A percentile compares a stretch with the other conserved stretches of the same genome.
Conservation (phyloP, 92 coral and sea anemone species). For the Epizoanthus fatuus region DNA sequence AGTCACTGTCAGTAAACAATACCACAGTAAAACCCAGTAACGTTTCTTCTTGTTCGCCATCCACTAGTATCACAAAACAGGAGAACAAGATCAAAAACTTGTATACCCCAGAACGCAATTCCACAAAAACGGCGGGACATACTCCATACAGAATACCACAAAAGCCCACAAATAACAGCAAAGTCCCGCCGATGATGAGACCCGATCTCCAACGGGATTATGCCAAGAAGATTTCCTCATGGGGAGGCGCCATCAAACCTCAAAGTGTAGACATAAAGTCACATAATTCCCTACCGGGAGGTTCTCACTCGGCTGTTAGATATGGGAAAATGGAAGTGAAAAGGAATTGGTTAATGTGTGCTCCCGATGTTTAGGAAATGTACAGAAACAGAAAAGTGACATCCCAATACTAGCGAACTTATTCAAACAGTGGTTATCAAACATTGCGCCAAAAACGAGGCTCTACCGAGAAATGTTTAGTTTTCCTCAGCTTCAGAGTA, state of each 20-base stretch:
- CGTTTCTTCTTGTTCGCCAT: background rate
- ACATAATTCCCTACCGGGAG: conserved; percentile 15
- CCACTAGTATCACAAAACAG: background rate
- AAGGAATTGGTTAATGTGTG: conserved; percentile 22
- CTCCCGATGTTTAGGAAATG: background rate
- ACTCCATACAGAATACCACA: conserved; percentile 8
- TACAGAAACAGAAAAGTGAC: too few species aligned
- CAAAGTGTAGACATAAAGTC: background rate
- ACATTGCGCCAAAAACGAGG: too few species aligned
- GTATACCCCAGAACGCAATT: conserved; percentile 9
- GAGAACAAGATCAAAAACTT: background rate
- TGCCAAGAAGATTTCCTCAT: conserved; percentile 36
- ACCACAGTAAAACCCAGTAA: background rate
- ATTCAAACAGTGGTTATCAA: too few species aligned
- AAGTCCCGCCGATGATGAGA: background rate
- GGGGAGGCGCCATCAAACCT: conserved; percentile 49
- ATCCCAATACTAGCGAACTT: too few species aligned
- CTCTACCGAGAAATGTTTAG: too few species aligned
- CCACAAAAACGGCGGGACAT: background rate
- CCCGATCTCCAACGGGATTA: conserved; percentile 31
- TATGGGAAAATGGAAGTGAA: conserved; percentile 5
- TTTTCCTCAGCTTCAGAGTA: too few species aligned
- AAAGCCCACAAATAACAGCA: background rate
- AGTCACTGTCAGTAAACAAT: conserved; percentile 10
- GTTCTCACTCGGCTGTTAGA: conserved; percentile 2